Conservation (phyloP, 1,140 invertebrate genomes). For the Drosophila aff. region DNA sequence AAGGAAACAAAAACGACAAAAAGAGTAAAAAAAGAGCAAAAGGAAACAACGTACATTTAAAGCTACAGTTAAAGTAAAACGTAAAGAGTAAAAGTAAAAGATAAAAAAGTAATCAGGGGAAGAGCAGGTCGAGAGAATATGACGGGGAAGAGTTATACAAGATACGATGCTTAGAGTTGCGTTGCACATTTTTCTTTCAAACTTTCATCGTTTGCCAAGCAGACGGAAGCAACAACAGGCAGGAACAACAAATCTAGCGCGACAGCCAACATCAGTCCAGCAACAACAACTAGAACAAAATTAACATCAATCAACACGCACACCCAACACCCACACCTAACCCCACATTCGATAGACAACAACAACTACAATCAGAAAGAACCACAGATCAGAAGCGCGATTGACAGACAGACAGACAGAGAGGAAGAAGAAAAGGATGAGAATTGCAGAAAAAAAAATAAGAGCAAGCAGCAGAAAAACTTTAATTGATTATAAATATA, state of each 20-base stretch:
- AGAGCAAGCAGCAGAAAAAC: slow-evolving; percentile 33
- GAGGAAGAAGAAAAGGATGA: slow-evolving; percentile 23
- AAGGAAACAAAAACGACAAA: slow-evolving; percentile 50
- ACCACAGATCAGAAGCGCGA: slow-evolving; percentile 38
- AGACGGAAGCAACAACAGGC: slow-evolving; percentile 57
- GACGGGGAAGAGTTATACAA: slow-evolving; percentile 40
- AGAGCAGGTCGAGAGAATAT: slow-evolving; percentile 40
- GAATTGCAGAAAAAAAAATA: slow-evolving; percentile 48
- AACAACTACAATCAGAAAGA: slow-evolving; percentile 43
- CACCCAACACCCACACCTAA: slow-evolving; percentile 44
- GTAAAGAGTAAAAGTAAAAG: slow-evolving; percentile 49
- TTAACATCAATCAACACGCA: slow-evolving; percentile 47
- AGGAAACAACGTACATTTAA: slow-evolving; percentile 78
- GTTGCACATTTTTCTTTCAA: slow-evolving; percentile 76
- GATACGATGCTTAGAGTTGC: slow-evolving; percentile 81
- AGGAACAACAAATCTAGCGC: slow-evolving; percentile 29
- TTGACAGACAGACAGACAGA: slow-evolving; percentile 9
- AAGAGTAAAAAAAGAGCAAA: slow-evolving; percentile 63
- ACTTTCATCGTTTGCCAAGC: slow-evolving; percentile 83
- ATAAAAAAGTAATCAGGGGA: slow-evolving; percentile 24
- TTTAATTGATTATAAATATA: slow-evolving; percentile 78
- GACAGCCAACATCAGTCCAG: slow-evolving; percentile 44
- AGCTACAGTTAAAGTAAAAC: slow-evolving; percentile 65
- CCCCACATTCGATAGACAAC: slow-evolving; percentile 16
- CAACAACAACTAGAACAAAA: slow-evolving; percentile 35